Base-by-base conservation (phyloP, 2,888 invertebrate genomes). In the Geophilus truncorum region DNA sequence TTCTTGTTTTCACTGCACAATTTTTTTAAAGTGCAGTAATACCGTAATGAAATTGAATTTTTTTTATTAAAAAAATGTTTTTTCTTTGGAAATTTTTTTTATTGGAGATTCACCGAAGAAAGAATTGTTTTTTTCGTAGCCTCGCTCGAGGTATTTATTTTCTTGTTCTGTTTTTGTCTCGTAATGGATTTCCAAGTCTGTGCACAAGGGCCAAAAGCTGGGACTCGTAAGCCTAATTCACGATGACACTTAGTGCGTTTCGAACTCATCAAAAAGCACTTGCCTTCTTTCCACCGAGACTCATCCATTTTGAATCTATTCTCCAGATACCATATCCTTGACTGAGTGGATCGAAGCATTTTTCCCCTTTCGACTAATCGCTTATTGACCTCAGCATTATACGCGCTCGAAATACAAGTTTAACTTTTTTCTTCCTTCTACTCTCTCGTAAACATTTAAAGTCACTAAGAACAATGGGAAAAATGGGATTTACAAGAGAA, bases 231-330 rank as follows among this genome's bases (percentile, higher is more conserved):
- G 70, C 70, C 28, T 70, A 70, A 70, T 70, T 70, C 70, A 70
- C 70, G 25, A 70, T 70, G 70, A 70, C 70, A 70, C 28, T 70
- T 70, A 70, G 70, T 70, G 70, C 25, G 70, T 28, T 70, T 70
- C 70, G 28, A 70, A 70, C 70, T 70, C 70, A 70, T 70, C 70
- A 70, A 70, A 70, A 70, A 70, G 70, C 70, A 70, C 70, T 70
- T 70, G 70, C 12, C 70, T 25, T 70, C 28, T 70, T 70, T 70
- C 70, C 1, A n/a, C 28, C 25, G 70, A 10, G 25, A 70, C 23
- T 70, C 23, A 25, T 25, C 28, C 28, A 70, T 70, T 21, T 51
- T 70, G 28, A 28, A 70, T 28, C 70, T 28, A 25, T 28, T 6
- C 25, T 28, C 70, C 28, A 25, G 70, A 28, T 70, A 70, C 70